Conservation (phyloP, 2,113 vertebrate genomes). For the Lampris incognitus region DNA sequence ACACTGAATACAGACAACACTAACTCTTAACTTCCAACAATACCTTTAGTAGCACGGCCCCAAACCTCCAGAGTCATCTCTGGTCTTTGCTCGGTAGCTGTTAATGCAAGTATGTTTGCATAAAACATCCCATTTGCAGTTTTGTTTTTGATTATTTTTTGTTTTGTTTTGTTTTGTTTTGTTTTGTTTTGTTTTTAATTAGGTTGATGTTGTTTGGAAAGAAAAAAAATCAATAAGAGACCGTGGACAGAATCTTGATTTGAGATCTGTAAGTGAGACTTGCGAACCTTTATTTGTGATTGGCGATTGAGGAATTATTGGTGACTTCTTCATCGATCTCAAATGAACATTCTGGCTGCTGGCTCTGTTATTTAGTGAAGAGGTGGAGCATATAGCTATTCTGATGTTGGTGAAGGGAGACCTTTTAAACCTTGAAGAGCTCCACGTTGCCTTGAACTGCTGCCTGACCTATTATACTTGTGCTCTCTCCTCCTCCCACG, state of each 20-base stretch:
- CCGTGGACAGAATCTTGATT: slow-evolving; percentile 35
- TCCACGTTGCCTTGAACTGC: slow-evolving; percentile 74
- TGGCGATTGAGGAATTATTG: background rate
- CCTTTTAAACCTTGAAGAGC: slow-evolving; percentile 56
- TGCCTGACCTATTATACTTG: slow-evolving; percentile 80
- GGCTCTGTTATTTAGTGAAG: slow-evolving; percentile 43
- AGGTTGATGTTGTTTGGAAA: slow-evolving; percentile 73
- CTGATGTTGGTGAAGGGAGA: slow-evolving; percentile 56
- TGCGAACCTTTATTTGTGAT: background rate
- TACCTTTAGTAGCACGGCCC: slow-evolving; percentile 62
- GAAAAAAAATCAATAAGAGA: slow-evolving; percentile 64
- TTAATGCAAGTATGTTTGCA: slow-evolving; percentile 52
- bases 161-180: too few relatives aligned
- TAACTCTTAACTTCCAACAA: slow-evolving; percentile 77
- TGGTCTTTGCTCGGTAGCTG: slow-evolving; percentile 58
- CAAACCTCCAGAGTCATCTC: slow-evolving; percentile 62
- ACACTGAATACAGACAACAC: slow-evolving; percentile 83
- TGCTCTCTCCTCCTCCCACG: slow-evolving; percentile 77
- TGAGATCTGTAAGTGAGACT: slow-evolving; percentile 29
- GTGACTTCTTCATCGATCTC: slow-evolving; percentile 34
- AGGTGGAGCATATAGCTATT: slow-evolving; percentile 40
- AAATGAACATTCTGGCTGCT: slow-evolving; percentile 32
- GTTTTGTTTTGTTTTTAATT: slow-evolving; percentile 21
- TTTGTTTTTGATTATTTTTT: background rate
- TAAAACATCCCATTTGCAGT: slow-evolving; percentile 67